Evolutionary conservation across 1,140 invertebrate genomes (phyloP).

Genomic region (Nephotettix cincticeps): DNA sequence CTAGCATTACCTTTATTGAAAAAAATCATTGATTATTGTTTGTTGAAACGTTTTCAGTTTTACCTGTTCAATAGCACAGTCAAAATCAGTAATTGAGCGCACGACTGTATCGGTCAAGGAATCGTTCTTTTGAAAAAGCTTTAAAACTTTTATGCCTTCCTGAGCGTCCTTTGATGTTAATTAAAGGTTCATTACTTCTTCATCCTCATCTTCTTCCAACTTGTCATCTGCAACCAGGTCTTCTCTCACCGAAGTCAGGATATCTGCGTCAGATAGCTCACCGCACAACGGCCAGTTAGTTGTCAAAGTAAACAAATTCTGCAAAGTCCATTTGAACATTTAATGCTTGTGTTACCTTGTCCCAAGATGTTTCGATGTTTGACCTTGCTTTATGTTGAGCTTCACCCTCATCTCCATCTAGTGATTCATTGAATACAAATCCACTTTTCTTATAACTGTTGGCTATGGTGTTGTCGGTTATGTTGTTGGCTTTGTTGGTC

Average conservation of each 20-base stretch:
- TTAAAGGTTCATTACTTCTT: not conserved
- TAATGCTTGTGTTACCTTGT: not conserved
- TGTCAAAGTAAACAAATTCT: not conserved
- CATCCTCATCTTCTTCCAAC: no score
- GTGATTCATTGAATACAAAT: not conserved
- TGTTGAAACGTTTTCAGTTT: not conserved
- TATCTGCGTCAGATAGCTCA: not conserved
- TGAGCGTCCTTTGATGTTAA: not conserved
- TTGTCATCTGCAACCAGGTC: not conserved
- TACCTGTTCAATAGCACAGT: not conserved
- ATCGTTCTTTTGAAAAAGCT: not conserved
- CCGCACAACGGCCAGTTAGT: not conserved
- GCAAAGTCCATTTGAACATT: not conserved
- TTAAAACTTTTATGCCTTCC: not conserved
- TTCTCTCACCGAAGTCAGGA: not conserved
- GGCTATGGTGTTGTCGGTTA: not conserved
- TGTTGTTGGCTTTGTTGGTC: not conserved
- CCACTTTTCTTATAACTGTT: constrained; percentile 11
- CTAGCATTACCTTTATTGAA: no score
- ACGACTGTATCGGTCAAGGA: not conserved
- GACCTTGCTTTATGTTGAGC: not conserved
- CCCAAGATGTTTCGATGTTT: not conserved
- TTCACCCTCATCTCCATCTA: not conserved
- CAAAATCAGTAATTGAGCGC: no score
- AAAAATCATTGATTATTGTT: constrained; percentile 9